phyloP scores from a whole-genome alignment of 2,888 invertebrate species.

The Apamea epomidion region DNA sequence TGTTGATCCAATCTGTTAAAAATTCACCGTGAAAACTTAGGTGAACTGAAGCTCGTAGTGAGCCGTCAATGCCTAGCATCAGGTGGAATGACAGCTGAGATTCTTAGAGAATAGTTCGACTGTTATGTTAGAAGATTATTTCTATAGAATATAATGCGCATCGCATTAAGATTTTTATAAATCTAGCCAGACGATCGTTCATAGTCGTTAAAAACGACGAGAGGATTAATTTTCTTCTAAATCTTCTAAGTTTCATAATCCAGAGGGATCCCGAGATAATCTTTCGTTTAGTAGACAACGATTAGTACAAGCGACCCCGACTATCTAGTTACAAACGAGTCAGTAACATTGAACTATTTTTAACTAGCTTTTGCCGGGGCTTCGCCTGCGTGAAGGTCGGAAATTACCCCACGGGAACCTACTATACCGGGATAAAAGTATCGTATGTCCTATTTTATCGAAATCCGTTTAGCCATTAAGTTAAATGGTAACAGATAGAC shows the following conservation, averaged over 20 bases:
- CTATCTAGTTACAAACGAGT: not conserved
- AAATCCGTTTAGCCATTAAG: not conserved
- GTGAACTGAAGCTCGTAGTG: no score
- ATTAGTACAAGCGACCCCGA: not conserved
- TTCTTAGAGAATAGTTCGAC: no score
- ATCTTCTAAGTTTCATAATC: slow-evolving; percentile 4
- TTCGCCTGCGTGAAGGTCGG: not conserved
- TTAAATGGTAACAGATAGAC: not conserved
- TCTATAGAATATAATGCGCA: no score
- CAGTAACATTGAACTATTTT: not conserved
- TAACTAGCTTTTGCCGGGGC: not conserved
- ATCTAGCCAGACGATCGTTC: not conserved
- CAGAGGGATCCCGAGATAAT: slow-evolving; percentile 8
- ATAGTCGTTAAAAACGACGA: not conserved
- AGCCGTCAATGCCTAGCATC: no score
- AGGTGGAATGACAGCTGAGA: no score
- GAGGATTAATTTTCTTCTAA: not conserved
- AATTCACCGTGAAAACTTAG: no score
- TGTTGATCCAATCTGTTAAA: no score
- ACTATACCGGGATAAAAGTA: not conserved
- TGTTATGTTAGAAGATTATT: not conserved
- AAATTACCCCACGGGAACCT: not conserved
- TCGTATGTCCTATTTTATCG: not conserved
- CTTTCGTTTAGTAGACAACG: not conserved
- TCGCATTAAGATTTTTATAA: not conserved